Evolutionary conservation across 2,888 invertebrate species (phyloP), one percentile per base, ranked within the genome.

Genomic region (Macrophya annulata): DNA sequence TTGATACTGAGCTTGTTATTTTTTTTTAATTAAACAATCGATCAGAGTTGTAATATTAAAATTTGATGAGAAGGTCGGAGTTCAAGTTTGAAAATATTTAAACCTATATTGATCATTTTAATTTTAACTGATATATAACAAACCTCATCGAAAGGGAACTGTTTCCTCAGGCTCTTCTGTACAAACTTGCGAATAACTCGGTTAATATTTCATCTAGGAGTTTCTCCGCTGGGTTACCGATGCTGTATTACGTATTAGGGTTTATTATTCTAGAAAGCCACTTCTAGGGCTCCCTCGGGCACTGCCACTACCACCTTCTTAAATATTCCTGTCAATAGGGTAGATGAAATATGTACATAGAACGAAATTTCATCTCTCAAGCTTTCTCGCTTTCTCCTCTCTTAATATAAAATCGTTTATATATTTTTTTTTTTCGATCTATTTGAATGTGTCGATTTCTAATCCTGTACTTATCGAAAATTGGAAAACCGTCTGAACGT

Each of bases 271-370:
- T 25, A 31, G 76, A 31, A 4, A 25, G 76, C 12, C 48, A 21
- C 21, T 76, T 76, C 45, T 31, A 40, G 71, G 71, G 40, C 10
- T 71, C 71, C 71, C 71, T 40, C 40, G 40, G 71, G 71, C 37
- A 37, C 71, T 37, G n/a, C 17, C 17, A n/a, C 68, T 9, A 12
- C 76, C 76, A 40, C n/a, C 40, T 74, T 15, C 43, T 71, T 37
- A 40, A 71, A 71, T 71, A 71, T 71, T 71, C 71, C 31, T 48
- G 74, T 74, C 74, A 74, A 74, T 74, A n/a, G 74, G 48, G 71
- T 71, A 25, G 10, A 71, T 71, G 71, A 71, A 71, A 71, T 40
- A 71, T 71, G 71, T 71, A 71, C 62, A 25, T 62, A 62, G 37
- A 71, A 15, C 68, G 37, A 31, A 31, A 68, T 68, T 68, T 68